Percentiles rank a stretch among this genome's conserved stretches.
Conservation (phyloP, 2,888 invertebrate species). For the Alloplasta piceator region DNA sequence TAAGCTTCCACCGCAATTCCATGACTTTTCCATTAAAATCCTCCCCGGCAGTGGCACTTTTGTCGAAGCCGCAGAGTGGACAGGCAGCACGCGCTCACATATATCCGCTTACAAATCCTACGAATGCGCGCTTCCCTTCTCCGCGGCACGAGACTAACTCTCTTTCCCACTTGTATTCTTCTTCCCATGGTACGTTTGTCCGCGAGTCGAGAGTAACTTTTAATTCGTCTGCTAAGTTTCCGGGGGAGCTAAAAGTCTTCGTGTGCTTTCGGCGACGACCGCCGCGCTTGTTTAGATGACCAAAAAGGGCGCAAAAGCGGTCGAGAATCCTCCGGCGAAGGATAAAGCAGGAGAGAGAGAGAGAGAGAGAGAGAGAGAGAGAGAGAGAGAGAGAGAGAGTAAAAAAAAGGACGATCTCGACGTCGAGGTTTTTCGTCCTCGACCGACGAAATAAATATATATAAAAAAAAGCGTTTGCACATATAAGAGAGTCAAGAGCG, state of each 20-base stretch:
- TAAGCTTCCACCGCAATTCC: conserved; percentile 5
- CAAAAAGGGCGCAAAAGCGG: conserved; percentile 62
- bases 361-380: conserved; percentile 42
- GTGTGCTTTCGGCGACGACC: background rate
- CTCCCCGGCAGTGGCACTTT: conserved; percentile 15
- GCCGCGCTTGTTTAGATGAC: conserved; percentile 73
- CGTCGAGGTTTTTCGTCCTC: conserved; percentile 38
- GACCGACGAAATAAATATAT: conserved; percentile 72
- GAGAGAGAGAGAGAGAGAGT: conserved; percentile 15
- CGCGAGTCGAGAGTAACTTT: conserved; percentile 70
- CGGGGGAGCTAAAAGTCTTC: conserved; percentile 62
- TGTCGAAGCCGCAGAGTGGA: conserved; percentile 63
- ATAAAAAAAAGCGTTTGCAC: conserved; percentile 62
- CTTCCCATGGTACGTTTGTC: conserved; percentile 18
- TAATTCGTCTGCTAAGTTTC: conserved; percentile 79
- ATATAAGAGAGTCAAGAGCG: conserved; percentile 50
- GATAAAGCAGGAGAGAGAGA: background rate
- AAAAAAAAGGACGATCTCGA: conserved; percentile 36
- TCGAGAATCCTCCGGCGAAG: conserved; percentile 41
- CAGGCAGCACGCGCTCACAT: conserved; percentile 69
- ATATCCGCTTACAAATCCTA: conserved; percentile 71
- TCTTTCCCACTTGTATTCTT: background rate
- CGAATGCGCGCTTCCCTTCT: conserved; percentile 29
- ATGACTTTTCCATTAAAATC: conserved; percentile 16
- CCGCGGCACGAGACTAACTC: conserved; percentile 24